Conservation (phyloP, 1,140 invertebrate genomes). For the Megalonaias nervosa region DNA sequence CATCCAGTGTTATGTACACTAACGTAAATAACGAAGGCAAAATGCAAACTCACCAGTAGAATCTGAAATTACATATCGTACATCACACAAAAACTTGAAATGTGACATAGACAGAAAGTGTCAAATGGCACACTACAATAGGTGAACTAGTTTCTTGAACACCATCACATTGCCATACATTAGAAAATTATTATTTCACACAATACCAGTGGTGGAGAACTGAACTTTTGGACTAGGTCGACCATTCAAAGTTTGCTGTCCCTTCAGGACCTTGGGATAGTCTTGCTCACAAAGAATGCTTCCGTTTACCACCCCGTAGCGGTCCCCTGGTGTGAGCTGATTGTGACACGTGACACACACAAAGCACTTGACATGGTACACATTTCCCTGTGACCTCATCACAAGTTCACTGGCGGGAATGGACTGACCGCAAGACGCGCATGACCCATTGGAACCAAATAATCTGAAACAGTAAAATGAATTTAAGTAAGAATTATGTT, state of each 20-base stretch:
- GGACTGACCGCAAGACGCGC: conserved; percentile 88
- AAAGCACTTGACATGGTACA: conserved; percentile 95
- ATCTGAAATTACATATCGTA: too few relatives aligned
- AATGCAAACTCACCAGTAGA: too few relatives aligned
- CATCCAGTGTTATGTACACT: too few relatives aligned
- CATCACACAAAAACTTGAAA: too few relatives aligned
- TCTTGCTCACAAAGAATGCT: conserved; percentile 92
- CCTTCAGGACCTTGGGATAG: conserved; percentile 91
- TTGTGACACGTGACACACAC: conserved; percentile 91
- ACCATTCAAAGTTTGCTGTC: conserved; percentile 28
- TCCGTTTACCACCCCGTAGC: conserved; percentile 89
- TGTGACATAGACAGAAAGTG: too few relatives aligned
- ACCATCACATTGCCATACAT: too few relatives aligned
- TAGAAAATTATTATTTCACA: too few relatives aligned
- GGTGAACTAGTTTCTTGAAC: too few relatives aligned
- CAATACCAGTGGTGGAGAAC: too few relatives aligned
- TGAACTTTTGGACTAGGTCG: too few relatives aligned
- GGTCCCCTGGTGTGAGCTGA: conserved; percentile 89
- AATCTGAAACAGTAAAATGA: conserved; percentile 78
- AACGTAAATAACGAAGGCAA: too few relatives aligned
- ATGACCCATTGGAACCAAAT: conserved; percentile 89
- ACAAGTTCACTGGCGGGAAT: conserved; percentile 94
- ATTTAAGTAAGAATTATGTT: conserved; percentile 6
- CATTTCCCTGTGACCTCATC: conserved; percentile 81
- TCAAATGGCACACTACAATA: too few relatives aligned